Conservation (phyloP, 2,113 vertebrate genomes). For the Noctilio leporinus region DNA sequence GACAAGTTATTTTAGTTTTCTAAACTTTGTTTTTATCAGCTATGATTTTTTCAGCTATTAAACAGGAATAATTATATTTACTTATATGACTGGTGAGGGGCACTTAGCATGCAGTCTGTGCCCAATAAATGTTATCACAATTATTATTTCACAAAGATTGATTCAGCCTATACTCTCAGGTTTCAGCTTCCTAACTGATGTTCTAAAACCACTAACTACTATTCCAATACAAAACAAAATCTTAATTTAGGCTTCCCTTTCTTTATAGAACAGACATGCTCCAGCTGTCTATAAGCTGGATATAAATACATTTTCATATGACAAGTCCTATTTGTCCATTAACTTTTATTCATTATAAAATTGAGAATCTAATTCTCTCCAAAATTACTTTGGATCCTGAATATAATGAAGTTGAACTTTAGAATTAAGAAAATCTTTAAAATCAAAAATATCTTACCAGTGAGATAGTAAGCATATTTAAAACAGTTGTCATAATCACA, state of each 20-base stretch:
- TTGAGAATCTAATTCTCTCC: not conserved
- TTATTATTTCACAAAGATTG: not conserved
- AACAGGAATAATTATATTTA: not conserved
- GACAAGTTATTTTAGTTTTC: not conserved
- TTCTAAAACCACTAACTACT: not conserved
- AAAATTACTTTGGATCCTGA: not conserved
- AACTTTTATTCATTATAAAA: not conserved
- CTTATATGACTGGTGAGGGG: not conserved
- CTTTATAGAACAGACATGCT: not conserved
- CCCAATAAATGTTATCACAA: not conserved
- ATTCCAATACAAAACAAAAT: not conserved
- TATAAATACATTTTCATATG: constrained; percentile 22
- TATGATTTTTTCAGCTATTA: not conserved
- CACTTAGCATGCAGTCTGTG: not conserved
- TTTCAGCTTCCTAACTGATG: not conserved
- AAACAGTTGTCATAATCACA: not conserved
- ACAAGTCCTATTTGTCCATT: not conserved
- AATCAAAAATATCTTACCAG: not conserved
- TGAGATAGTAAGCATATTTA: not conserved
- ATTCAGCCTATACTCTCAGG: not conserved
- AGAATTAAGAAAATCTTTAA: constrained; percentile 8
- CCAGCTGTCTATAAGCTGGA: not conserved
- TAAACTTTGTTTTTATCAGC: constrained; percentile 15
- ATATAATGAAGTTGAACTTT: not conserved
- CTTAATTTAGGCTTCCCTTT: not conserved